Base-by-base conservation (phyloP, 2,888 invertebrate species). In the Rhagium mordax region DNA sequence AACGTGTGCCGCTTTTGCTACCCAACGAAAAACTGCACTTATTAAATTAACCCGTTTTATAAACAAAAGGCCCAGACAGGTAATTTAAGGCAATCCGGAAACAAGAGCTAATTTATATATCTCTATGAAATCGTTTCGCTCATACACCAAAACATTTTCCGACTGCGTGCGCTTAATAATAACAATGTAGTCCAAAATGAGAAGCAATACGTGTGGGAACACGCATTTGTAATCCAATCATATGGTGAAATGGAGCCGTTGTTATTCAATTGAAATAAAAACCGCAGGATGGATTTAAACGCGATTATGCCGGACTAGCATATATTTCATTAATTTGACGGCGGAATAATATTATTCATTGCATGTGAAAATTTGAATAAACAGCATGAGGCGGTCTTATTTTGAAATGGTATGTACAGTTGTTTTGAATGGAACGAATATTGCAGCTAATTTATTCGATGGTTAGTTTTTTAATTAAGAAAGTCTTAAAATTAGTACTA, bases 161-260 rank as follows among this genome's bases (percentile, higher is more conserved):
- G n/a, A n/a, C 41, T 41, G 41, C n/a, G n/a, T 41, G 41, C n/a
- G 41, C n/a, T 41, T 41, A 4, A n/a, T 41, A 13, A 41, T 41
- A 27, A 51, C 51, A 20, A 18, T 51, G 21, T 21, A 24, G n/a
- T 24, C 27, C 24, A 20, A n/a, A 55, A 10, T 21, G 62, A 24
- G 27, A 62, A 27, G 47, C 62, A 48, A 47, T 62, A 62, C 21
- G 62, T 62, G 21, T 62, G 21, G 41, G 33, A 61, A 41, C 6
- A n/a, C 10, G 18, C n/a, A 47, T 49, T 64, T 51, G 49, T 64
- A 64, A 64, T 64, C 64, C 64, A 64, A 64, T 64, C 49, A 49
- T 64, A 51, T 64, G 64, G 27, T 18, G 18, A 51, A 64, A 49
- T 16, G 64, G 27, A 64, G 29, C 27, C 27, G 51, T 29, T 64